Base-by-base conservation (phyloP, 2,113 vertebrate genomes). In the Mellivora capensis region DNA sequence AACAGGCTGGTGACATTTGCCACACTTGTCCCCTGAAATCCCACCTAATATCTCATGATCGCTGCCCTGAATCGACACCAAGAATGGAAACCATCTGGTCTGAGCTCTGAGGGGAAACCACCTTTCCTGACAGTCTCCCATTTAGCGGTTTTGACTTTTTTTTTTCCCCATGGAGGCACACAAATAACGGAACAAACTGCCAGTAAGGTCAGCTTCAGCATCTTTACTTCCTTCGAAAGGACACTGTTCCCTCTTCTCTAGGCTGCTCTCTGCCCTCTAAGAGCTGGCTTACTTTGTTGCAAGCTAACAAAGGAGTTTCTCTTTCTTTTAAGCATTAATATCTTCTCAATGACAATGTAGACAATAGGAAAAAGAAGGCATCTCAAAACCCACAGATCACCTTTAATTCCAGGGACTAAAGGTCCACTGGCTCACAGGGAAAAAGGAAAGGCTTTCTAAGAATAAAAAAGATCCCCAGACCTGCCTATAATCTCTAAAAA, bases 321-420 rank as follows among this genome's bases (percentile, higher is more conserved):
- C 17, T 94, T 81, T 95, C 72, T 95, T 49, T 74, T 49, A 86
- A 94, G 29, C 17, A 72, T 91, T 89, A 74, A 67, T 61, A 71
- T 87, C 34, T 93, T 52, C 49, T 87, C 52, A 85, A 87, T 85
- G 83, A 94, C 84, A 83, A 90, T 4, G 29, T 21, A 97, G 94
- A 85, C 64, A 42, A 25, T 37, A 23, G 57, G n/a, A 57, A 69
- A 90, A 87, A 39, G 37, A 64, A 90, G 59, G n/a, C 1, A 4
- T 44, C 61, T 86, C 6, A 61, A 90, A 94, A 54, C 17, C 31
- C 29, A 62, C 4, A 1, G 64, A 59, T 47, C 23, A 69, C 23
- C 18, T 94, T 93, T 87, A 95, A 95, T 91, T 93, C 37, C 90
- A 87, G 81, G n/a, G 42, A 90, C 47, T 92, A 89, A 94, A 94